Base-by-base conservation (phyloP, 2,797 vertebrate genomes). In the Ceyx erithaca region DNA sequence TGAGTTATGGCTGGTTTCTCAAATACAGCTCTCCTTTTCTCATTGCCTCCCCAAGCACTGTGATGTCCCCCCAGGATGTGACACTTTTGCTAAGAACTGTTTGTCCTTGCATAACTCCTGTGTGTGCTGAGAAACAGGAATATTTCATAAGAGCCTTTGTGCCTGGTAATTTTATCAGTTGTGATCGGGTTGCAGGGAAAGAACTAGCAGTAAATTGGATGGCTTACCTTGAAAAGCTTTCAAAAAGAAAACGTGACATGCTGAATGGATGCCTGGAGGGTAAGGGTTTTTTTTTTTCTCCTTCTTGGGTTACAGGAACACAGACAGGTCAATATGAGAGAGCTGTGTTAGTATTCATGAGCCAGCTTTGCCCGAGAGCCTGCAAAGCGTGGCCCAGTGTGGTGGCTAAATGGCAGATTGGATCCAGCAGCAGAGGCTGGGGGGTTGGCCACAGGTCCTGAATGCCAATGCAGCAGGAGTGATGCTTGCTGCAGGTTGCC, bases 161-260 rank as follows among this genome's bases (percentile, higher is more conserved):
- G 59, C 52, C 62, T 64, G 48, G 78, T 90, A 86, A 88, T 93
- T 88, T 87, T 90, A 93, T 92, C 91, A 71, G 61, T 55, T 68
- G 80, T 93, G 91, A 93, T 88, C 80, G 79, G 52, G 40, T 72
- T 91, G 66, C 85, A 87, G 72, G 67, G 75, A 68, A 96, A 87
- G 82, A 88, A 90, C 76, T 61, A 67, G 90, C 81, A 71, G 63
- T 94, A 96, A 96, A 96, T 94, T 93, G 77, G 67, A 94, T 90
- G 86, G 84, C 77, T 91, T 94, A 72, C 93, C 92, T 93, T 91
- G 86, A 85, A 93, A 95, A 92, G 85, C 88, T 92, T 93, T 95
- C 80, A 85, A 66, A 90, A 91, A 78, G 87, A 70, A 93, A 89
- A 86, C 9, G 31, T 92, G 89, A 93, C 69, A 37, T 16, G 52